phyloP scores from a whole-genome alignment of 2,888 invertebrate species.

The Rhingia campestris region DNA sequence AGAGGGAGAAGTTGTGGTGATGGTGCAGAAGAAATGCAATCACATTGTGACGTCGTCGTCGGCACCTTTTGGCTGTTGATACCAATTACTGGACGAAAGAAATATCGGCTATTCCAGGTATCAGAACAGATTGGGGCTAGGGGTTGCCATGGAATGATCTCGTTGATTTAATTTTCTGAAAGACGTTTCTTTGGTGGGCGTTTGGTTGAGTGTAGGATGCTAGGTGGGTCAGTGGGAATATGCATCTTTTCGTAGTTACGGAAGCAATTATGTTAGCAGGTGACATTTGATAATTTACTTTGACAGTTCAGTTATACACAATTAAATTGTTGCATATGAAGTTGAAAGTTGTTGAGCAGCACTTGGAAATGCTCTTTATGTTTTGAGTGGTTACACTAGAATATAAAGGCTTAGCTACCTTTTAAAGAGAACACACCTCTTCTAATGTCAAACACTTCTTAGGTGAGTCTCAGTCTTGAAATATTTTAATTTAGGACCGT shows the following conservation, averaged over 20 bases:
- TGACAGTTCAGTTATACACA: too few species aligned
- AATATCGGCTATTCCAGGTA: slow-evolving; percentile 19
- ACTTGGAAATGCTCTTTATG: too few species aligned
- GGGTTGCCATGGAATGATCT: slow-evolving; percentile 34
- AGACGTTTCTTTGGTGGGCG: slow-evolving; percentile 35
- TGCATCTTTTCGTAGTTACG: neutral
- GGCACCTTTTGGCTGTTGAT: slow-evolving; percentile 40
- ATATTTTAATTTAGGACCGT: too few species aligned
- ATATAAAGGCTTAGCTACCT: too few species aligned
- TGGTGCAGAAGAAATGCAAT: slow-evolving; percentile 33
- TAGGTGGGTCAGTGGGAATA: slow-evolving; percentile 35
- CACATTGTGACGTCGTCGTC: slow-evolving; percentile 15
- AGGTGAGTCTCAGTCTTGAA: too few species aligned
- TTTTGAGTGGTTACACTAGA: too few species aligned
- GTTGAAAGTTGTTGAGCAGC: too few species aligned
- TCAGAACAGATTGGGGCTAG: slow-evolving; percentile 19
- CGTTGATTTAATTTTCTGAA: slow-evolving; percentile 51
- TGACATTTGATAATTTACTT: slow-evolving; percentile 21
- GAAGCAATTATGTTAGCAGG: neutral
- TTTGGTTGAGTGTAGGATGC: slow-evolving; percentile 9
- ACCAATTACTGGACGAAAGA: slow-evolving; percentile 38
- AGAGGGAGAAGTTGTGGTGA: slow-evolving; percentile 21
- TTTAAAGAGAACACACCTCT: too few species aligned
- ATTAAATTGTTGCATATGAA: too few species aligned
- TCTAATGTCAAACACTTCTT: too few species aligned